These are phyloP conservation scores for Propithecus deckenii DNA, from an alignment of 2,797 vertebrate species.

Conservation along the genomic window DNA sequence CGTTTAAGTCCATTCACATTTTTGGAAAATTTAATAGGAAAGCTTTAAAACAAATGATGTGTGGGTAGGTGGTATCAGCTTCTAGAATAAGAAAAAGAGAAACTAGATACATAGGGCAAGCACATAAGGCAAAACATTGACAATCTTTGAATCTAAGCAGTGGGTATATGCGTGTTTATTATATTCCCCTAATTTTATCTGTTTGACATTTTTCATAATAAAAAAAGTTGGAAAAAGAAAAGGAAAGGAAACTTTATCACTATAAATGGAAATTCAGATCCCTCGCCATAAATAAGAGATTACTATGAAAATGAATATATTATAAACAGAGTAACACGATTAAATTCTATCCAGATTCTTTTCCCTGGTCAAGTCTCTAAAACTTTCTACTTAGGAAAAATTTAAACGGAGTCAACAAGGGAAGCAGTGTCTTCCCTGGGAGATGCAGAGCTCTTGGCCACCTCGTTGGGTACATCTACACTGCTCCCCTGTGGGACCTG, in stretches of 20 bases:
- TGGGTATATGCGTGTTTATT: background rate
- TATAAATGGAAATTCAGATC: background rate
- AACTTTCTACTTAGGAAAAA: background rate
- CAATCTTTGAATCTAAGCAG: background rate
- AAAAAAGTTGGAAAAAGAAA: background rate
- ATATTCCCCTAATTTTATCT: background rate
- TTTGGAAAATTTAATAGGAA: background rate
- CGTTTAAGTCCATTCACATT: background rate
- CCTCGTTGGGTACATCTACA: rapidly evolving
- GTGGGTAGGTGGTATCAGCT: background rate
- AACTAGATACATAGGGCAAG: background rate
- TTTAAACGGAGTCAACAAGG: background rate
- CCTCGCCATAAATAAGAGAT: background rate
- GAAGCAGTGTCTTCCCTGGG: background rate
- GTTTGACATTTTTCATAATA: background rate
- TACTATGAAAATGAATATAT: background rate
- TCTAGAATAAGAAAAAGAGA: background rate
- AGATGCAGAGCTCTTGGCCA: rapidly evolving
- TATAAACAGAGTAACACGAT: background rate
- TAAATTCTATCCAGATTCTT: background rate
- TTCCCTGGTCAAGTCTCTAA: background rate
- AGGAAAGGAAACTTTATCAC: background rate
- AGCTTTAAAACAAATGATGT: background rate
- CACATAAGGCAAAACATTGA: too few relatives aligned
- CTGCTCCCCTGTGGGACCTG: background rate